These are phyloP conservation scores for Tryphoninae sp. DNA, from an alignment of 2,888 invertebrate genomes.

Conservation along the genomic window DNA sequence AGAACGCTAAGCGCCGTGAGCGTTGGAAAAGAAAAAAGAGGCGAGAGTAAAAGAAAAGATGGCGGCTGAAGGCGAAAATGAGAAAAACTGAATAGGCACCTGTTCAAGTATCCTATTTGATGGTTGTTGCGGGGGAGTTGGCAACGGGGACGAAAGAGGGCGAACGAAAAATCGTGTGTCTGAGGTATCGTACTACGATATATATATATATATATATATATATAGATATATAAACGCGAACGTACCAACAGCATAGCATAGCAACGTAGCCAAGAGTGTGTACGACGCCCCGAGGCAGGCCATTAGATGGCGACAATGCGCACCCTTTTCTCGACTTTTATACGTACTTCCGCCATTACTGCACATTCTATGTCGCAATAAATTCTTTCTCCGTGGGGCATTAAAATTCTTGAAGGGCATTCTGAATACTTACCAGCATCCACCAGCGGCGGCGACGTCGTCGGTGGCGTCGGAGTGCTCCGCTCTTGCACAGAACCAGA, in stretches of 20 bases:
- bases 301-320: conserved; percentile 78
- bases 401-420: conserved; percentile 78
- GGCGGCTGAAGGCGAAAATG: conserved; percentile 50
- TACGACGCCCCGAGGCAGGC: conserved; percentile 73
- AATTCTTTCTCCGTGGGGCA: conserved; percentile 77
- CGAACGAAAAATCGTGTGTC: conserved; percentile 13
- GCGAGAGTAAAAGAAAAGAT: conserved; percentile 39
- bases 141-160: conserved; percentile 40
- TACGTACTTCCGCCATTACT: conserved; percentile 79
- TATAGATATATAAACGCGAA: conserved; percentile 34
- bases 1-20: conserved; percentile 49
- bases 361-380: conserved; percentile 78
- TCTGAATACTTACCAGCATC: conserved; percentile 73
- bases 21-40: conserved; percentile 55
- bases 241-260: conserved; percentile 32
- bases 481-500: neutral
- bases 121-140: conserved; percentile 56
- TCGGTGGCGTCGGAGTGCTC: conserved; percentile 39
- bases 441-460: conserved; percentile 25
- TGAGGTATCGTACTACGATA: conserved; percentile 27
- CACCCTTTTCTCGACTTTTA: conserved; percentile 78
- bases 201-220: conserved; percentile 33
- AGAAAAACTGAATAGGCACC: conserved; percentile 55
- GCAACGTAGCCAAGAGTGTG: conserved; percentile 61
- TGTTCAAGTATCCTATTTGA: conserved; percentile 64